Conservation (phyloP, 2,113 vertebrate genomes). For the Pseudorasbora parva region DNA sequence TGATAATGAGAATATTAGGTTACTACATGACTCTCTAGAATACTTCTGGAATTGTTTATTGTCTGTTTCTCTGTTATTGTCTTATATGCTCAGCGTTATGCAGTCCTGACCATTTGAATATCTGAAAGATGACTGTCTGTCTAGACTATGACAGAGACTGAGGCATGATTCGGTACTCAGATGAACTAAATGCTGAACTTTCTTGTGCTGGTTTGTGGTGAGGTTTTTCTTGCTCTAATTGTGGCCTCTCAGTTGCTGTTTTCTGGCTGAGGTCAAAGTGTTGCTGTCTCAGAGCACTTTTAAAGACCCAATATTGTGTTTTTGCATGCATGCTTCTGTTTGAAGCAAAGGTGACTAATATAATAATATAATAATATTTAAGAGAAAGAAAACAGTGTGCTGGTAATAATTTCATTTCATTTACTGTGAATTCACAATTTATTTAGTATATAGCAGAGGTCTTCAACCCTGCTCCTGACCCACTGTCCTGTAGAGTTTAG, state of each 20-base stretch:
- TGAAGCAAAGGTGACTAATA: not conserved
- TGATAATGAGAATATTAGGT: no score
- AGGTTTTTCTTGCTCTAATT: conserved; percentile 25
- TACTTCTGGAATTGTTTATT: not conserved
- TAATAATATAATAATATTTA: no score
- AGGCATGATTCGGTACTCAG: conserved; percentile 27
- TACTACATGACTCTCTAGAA: not conserved
- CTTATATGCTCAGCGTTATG: not conserved
- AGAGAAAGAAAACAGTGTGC: not conserved
- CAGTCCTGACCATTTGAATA: not conserved
- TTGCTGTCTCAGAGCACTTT: not conserved
- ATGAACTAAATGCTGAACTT: conserved; percentile 15
- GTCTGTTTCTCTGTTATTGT: no score
- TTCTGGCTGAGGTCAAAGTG: conserved; percentile 11
- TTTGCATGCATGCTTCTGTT: not conserved
- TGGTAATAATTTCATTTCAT: not conserved
- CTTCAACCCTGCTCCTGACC: no score
- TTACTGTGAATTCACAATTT: no score
- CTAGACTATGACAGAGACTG: conserved; percentile 16
- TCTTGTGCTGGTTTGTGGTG: conserved; percentile 32
- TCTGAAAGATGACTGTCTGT: not conserved
- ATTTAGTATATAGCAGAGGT: no score
- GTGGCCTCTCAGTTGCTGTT: conserved; percentile 14
- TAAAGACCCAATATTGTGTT: not conserved
- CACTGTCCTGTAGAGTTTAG: no score